Percentiles rank a stretch among this genome's conserved stretches.
Conservation (phyloP, 2,113 vertebrate species). For the Gymnorhina tibicen region DNA sequence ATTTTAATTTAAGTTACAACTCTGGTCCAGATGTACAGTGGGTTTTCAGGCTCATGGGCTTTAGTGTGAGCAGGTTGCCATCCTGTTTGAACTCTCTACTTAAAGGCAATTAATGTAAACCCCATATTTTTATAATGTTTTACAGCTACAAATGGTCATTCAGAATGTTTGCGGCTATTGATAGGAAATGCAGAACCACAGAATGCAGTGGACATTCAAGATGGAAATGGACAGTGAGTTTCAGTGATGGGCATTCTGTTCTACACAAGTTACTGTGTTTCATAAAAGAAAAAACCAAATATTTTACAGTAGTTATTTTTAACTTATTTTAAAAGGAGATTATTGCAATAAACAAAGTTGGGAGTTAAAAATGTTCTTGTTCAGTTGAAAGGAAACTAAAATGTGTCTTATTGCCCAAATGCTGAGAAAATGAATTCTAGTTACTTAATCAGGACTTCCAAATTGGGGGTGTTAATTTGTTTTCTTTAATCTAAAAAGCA, state of each 20-base stretch:
- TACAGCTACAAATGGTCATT: conserved; percentile 94
- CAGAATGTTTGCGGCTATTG: conserved; percentile 93
- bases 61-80: neutral
- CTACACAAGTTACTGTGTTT: neutral
- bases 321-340: neutral
- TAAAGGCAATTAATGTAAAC: neutral
- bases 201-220: conserved; percentile 92
- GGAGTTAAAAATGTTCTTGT: neutral
- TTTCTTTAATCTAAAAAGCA: neutral
- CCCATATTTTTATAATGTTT: neutral
- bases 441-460: neutral
- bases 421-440: neutral
- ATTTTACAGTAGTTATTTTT: neutral
- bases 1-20: neutral
- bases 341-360: neutral
- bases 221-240: conserved; percentile 97
- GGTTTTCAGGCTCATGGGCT: neutral
- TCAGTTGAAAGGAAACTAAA: neutral
- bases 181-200: conserved; percentile 94
- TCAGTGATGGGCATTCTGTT: neutral
- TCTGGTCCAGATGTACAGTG: neutral
- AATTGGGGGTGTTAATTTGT: neutral
- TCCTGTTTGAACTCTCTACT: neutral
- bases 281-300: neutral
- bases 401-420: neutral